Evolutionary conservation across 2,888 invertebrate genomes (phyloP).

Genomic region (Dione juno): DNA sequence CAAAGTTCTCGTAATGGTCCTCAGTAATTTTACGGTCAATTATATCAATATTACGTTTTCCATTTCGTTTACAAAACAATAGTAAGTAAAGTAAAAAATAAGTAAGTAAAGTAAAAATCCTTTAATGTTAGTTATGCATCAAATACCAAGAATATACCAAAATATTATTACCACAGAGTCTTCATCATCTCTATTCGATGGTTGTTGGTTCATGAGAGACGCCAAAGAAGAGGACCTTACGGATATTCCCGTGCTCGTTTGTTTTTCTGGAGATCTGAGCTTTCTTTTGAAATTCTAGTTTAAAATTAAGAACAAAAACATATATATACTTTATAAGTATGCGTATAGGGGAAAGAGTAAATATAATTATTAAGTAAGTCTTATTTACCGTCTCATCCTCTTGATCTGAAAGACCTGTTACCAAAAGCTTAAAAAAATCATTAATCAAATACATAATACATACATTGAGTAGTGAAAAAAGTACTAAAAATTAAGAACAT

Average conservation of each 20-base stretch:
- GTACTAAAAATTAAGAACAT: too few species aligned
- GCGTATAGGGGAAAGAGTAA: background rate
- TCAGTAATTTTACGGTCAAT: too few species aligned
- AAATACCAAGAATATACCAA: background rate
- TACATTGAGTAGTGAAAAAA: too few species aligned
- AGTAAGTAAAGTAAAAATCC: too few species aligned
- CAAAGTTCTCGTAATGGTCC: too few species aligned
- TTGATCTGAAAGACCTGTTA: slow-evolving; percentile 74
- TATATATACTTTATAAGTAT: background rate
- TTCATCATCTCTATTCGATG: slow-evolving; percentile 63
- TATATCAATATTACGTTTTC: too few species aligned
- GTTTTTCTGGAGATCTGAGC: slow-evolving; percentile 82
- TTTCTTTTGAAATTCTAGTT: slow-evolving; percentile 86
- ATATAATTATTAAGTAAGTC: background rate
- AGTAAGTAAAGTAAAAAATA: too few species aligned
- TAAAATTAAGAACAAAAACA: slow-evolving; percentile 32
- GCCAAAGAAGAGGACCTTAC: slow-evolving; percentile 76
- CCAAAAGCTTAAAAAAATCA: slow-evolving; percentile 62
- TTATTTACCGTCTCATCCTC: slow-evolving; percentile 72
- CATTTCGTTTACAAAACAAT: too few species aligned
- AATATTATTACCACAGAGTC: slow-evolving; percentile 51
- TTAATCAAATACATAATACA: background rate
- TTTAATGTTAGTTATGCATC: too few species aligned
- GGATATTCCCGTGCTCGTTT: slow-evolving; percentile 66
- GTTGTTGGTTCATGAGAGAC: slow-evolving; percentile 70